Percentiles rank a stretch among this genome's conserved stretches.
phyloP scores from a whole-genome alignment of 1,140 invertebrate genomes.

The Bombus confusus region DNA sequence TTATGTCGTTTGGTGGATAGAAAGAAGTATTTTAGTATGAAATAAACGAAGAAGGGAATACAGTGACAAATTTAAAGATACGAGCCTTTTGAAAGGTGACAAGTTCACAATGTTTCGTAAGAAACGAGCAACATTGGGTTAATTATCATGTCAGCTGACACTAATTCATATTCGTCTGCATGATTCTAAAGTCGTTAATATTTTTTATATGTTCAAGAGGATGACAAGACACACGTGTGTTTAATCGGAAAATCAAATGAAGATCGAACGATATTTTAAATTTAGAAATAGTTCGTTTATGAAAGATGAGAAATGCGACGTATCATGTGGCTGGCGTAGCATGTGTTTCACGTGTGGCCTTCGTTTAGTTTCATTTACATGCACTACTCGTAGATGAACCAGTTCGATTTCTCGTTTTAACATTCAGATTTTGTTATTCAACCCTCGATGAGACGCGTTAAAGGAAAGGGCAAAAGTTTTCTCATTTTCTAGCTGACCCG shows the following conservation, averaged over 20 bases:
- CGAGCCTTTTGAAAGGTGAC: neutral
- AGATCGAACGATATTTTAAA: no score
- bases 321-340: no score
- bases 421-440: constrained; percentile 26
- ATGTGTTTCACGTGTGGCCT: neutral
- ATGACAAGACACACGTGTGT: no score
- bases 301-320: neutral
- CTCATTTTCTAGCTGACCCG: constrained; percentile 41
- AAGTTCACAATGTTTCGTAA: neutral
- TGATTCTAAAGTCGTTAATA: no score
- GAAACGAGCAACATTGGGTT: no score
- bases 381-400: neutral
- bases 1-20: neutral
- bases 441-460: neutral
- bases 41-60: neutral
- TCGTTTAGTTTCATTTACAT: constrained; percentile 23
- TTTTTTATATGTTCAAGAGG: no score
- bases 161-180: no score
- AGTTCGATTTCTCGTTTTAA: constrained; percentile 43
- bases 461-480: constrained; percentile 40
- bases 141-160: no score
- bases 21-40: no score
- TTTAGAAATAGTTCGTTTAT: neutral
- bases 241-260: no score
- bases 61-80: neutral